Conservation (phyloP, 2,888 invertebrate genomes). For the Erebia aethiops region DNA sequence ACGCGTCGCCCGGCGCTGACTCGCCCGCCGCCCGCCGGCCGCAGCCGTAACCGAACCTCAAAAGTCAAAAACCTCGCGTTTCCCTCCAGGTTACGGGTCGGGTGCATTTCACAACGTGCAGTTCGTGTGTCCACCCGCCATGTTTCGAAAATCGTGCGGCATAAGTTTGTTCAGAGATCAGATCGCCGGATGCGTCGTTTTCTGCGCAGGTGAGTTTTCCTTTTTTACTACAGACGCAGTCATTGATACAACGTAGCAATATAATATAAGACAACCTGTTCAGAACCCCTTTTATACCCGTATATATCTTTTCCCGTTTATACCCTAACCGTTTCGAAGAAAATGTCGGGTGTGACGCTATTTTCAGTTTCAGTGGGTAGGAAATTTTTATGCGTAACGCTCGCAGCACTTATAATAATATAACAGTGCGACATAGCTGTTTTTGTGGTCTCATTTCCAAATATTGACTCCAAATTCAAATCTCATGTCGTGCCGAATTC, state of each 20-base stretch:
- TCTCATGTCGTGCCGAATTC: background rate
- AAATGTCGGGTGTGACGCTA: background rate
- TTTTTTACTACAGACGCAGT: slow-evolving; percentile 34
- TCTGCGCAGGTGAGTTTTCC: slow-evolving; percentile 55
- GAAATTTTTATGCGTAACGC: background rate
- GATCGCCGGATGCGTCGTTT: slow-evolving; percentile 44
- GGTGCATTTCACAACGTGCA: slow-evolving; percentile 43
- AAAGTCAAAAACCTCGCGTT: slow-evolving; percentile 31
- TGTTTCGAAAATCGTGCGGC: slow-evolving; percentile 58
- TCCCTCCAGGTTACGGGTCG: slow-evolving; percentile 33
- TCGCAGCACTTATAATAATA: background rate
- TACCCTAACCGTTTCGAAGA: background rate
- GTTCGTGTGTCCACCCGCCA: slow-evolving; percentile 51
- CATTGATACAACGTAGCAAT: background rate
- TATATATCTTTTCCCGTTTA: background rate
- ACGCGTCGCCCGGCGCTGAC: slow-evolving; percentile 67
- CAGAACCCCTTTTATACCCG: too few relatives aligned
- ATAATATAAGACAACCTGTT: background rate
- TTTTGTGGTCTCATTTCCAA: background rate
- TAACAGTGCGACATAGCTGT: background rate
- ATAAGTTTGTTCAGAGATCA: slow-evolving; percentile 41
- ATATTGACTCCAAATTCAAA: slow-evolving; percentile 3
- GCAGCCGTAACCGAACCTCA: slow-evolving; percentile 38
- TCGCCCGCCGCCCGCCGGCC: slow-evolving; percentile 52
- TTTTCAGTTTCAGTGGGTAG: slow-evolving; percentile 3